phyloP scores from a whole-genome alignment of 2,797 vertebrate genomes.

The Cetoscarus ocellatus region DNA sequence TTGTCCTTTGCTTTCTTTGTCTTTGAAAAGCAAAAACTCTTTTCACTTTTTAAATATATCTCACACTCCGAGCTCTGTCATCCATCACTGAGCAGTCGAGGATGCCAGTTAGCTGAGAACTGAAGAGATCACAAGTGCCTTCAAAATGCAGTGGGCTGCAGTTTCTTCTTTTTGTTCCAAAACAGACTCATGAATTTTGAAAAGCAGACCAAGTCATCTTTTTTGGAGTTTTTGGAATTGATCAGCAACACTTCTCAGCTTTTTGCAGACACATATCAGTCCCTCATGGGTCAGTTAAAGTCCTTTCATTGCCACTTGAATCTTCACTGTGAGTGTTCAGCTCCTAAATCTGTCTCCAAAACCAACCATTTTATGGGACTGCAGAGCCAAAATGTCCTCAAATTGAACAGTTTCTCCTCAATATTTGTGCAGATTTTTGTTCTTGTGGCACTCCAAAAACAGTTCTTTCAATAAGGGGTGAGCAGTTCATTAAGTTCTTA shows the following conservation, averaged over 20 bases:
- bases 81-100: constrained; percentile 42
- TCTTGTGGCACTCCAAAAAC: background rate
- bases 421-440: background rate
- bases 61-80: constrained; percentile 30
- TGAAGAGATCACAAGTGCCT: constrained; percentile 50
- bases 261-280: constrained; percentile 9
- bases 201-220: constrained; percentile 12
- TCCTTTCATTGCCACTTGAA: constrained; percentile 30
- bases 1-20: constrained; percentile 33
- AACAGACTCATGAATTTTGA: constrained; percentile 32
- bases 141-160: constrained; percentile 9
- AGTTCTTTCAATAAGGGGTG: background rate
- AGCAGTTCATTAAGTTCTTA: too few relatives aligned
- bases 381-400: background rate
- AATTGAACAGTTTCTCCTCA: background rate
- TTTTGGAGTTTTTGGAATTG: constrained; percentile 23
- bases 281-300: constrained; percentile 39
- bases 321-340: background rate
- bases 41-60: constrained; percentile 65
- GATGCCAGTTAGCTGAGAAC: constrained; percentile 39
- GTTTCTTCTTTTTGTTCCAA: background rate
- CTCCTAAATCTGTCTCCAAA: constrained; percentile 13
- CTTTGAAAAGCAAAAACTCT: constrained; percentile 25
- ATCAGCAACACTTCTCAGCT: constrained; percentile 17
- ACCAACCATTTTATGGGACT: background rate